A percentile compares a stretch with the other conserved stretches of the same genome.
phyloP scores from a whole-genome alignment of 2,113 vertebrate species.

The Daboia siamensis region DNA sequence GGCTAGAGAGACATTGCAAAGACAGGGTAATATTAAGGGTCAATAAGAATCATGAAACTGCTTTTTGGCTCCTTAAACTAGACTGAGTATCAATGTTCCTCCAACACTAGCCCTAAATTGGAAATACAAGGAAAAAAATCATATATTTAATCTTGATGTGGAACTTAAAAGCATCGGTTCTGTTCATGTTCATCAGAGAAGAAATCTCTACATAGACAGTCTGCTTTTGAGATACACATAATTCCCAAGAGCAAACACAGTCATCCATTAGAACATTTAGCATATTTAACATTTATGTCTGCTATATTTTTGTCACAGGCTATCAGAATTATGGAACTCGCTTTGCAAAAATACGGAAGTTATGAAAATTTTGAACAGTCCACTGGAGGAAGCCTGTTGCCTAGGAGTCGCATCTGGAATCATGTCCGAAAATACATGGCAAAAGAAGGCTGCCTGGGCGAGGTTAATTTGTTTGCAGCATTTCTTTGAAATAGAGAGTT shows the following conservation, averaged over 20 bases:
- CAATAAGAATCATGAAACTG: background rate
- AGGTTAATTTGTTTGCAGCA: slow-evolving; percentile 70
- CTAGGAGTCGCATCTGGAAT: slow-evolving; percentile 83
- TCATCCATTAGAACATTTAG: fast-evolving
- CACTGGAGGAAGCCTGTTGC: slow-evolving; percentile 85
- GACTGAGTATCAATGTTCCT: background rate
- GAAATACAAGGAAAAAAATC: background rate
- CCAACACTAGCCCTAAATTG: background rate
- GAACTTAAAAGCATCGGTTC: background rate
- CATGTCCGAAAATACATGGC: slow-evolving; percentile 90
- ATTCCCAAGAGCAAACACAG: background rate
- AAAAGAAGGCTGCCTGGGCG: slow-evolving; percentile 92
- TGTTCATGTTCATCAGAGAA: background rate
- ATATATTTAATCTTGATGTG: background rate
- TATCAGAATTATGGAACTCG: slow-evolving; percentile 85
- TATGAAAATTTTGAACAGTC: slow-evolving; percentile 90
- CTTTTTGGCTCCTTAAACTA: background rate
- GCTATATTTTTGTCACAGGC: slow-evolving; percentile 68
- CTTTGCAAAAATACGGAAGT: slow-evolving; percentile 85
- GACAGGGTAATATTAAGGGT: background rate
- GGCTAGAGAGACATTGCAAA: background rate
- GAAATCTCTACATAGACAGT: background rate
- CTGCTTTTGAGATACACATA: background rate
- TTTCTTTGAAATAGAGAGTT: background rate
- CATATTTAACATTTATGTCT: slow-evolving; percentile 2